phyloP scores from a whole-genome alignment of 2,113 vertebrate genomes.

The Tachysurus vachellii region DNA sequence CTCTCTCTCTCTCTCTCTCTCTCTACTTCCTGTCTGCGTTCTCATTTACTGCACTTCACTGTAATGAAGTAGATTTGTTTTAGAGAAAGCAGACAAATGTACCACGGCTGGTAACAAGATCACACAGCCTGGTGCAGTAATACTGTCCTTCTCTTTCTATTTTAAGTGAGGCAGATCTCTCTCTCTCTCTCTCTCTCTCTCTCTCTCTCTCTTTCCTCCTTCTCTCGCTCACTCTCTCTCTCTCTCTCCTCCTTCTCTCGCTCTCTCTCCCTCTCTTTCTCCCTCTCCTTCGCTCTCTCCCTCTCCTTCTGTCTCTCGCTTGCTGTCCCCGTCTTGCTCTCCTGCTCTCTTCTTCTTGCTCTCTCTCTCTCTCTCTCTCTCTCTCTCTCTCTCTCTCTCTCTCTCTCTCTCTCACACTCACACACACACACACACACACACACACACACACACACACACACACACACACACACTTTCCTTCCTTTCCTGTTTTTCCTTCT shows the following conservation, averaged over 20 bases:
- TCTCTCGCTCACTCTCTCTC: background rate
- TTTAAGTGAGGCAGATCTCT: background rate
- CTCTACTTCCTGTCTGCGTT: constrained; percentile 28
- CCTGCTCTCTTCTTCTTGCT: background rate
- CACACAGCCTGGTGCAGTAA: constrained; percentile 71
- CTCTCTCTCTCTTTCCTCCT: background rate
- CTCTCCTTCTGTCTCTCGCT: background rate
- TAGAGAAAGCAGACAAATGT: constrained; percentile 73
- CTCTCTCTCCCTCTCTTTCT: constrained; percentile 30
- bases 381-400: background rate
- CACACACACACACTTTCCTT: background rate
- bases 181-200: background rate
- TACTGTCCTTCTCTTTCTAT: constrained; percentile 30
- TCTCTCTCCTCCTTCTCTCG: background rate
- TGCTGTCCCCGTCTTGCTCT: background rate
- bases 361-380: background rate
- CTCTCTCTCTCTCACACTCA: background rate
- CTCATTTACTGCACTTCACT: background rate
- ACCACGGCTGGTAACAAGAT: constrained; percentile 72
- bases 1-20: background rate
- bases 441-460: background rate
- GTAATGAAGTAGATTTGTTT: constrained; percentile 62
- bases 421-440: background rate
- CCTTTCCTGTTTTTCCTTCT: background rate
- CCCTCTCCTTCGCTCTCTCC: constrained; percentile 34